Evolutionary conservation across 2,888 invertebrate species (phyloP).

Genomic region (Ormyrus labotus): DNA sequence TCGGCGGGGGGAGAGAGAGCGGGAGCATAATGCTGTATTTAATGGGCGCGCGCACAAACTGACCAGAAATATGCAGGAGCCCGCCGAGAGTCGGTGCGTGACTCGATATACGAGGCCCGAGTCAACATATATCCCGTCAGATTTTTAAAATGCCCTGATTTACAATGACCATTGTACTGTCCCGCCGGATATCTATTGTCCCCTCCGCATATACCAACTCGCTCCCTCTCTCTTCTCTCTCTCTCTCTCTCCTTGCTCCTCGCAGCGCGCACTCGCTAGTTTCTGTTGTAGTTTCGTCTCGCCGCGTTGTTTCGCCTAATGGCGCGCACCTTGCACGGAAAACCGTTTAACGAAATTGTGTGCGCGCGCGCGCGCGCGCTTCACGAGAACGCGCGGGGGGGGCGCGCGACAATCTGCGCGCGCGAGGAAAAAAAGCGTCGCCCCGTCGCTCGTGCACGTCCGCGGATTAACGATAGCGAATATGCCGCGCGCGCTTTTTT

Average conservation of each 20-base stretch:
- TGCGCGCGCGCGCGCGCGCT: background rate
- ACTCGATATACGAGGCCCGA: constrained; percentile 71
- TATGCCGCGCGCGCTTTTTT: constrained; percentile 26
- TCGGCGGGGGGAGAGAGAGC: constrained; percentile 23
- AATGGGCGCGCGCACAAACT: constrained; percentile 63
- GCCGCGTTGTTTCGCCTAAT: constrained; percentile 48
- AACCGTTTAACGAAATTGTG: constrained; percentile 58
- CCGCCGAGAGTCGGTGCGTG: constrained; percentile 63
- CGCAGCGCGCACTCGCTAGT: constrained; percentile 33
- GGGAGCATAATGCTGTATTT: constrained; percentile 73
- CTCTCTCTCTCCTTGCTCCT: constrained; percentile 32
- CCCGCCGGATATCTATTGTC: constrained; percentile 70
- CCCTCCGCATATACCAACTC: constrained; percentile 28
- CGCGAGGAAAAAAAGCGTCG: background rate
- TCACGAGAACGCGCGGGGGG: too few relatives aligned
- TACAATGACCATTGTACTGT: constrained; percentile 72
- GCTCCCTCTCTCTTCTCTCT: background rate
- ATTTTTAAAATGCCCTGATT: constrained; percentile 74
- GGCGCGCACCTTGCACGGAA: constrained; percentile 62
- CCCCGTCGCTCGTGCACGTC: too few relatives aligned
- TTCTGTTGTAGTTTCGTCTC: constrained; percentile 35
- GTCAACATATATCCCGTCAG: constrained; percentile 73
- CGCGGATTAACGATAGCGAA: constrained; percentile 45
- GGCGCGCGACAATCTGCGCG: constrained; percentile 30
- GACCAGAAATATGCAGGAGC: background rate